phyloP scores from a whole-genome alignment of 1,140 invertebrate species.

The Gonatopus flavifemur region DNA sequence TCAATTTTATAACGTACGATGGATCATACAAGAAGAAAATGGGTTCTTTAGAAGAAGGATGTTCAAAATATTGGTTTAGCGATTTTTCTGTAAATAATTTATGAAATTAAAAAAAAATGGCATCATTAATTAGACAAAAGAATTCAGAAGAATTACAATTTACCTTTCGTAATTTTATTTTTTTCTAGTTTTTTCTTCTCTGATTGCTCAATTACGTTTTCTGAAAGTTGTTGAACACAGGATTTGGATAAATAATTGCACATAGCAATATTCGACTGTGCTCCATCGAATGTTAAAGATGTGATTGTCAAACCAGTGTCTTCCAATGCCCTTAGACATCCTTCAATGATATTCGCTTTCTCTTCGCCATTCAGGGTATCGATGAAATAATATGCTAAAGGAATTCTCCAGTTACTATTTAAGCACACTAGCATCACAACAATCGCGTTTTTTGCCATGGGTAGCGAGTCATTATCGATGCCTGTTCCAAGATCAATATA shows the following conservation, averaged over 20 bases:
- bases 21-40: constrained; percentile 22
- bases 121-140: no score
- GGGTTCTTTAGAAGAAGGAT: constrained; percentile 20
- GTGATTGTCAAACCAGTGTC: constrained; percentile 19
- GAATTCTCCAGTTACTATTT: constrained; percentile 34
- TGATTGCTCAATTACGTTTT: no score
- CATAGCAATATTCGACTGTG: constrained; percentile 22
- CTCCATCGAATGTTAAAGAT: constrained; percentile 35
- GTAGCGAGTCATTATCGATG: constrained; percentile 15
- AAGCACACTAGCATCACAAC: constrained; percentile 32
- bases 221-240: no score
- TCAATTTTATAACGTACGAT: constrained; percentile 28
- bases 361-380: constrained; percentile 17
- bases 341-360: constrained; percentile 22
- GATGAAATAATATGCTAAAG: constrained; percentile 35
- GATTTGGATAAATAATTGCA: no score
- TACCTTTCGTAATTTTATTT: no score
- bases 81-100: no score
- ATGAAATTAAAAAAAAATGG: no score
- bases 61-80: constrained; percentile 26
- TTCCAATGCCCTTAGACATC: constrained; percentile 12
- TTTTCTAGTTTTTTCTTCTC: no score
- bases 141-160: no score
- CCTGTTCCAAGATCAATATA: constrained; percentile 17
- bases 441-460: constrained; percentile 28